Base-by-base conservation (phyloP, 2,888 invertebrate species). In the Hirtodrosophila trivittata region DNA sequence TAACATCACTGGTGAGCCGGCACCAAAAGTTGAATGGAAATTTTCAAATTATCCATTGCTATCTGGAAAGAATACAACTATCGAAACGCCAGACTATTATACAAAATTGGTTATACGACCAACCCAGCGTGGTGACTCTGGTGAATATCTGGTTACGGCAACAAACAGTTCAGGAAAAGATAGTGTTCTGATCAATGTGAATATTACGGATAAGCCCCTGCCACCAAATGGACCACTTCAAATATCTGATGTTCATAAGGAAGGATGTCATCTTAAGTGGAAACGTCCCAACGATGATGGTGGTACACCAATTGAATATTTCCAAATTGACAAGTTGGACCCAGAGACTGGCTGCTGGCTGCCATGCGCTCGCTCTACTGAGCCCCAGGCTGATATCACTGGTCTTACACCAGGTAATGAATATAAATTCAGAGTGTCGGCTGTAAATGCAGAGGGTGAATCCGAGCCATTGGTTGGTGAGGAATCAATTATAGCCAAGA, bases 361-460 rank as follows among this genome's bases (percentile, higher is more conserved):
- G 69, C 97, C 97, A 0, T 96, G 96, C 87, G 96, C 96, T 12
- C 93, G 96, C 70, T 93, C 96, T 8, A 94, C 94, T 33, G 97
- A 97, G 77, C 96, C 96, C 25, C 94, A 93, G 87, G 93, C 95
- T 77, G 96, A 97, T 82, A 95, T 97, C 0, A 95, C 94, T 75
- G 95, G 96, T 35, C 91, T 99, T 74, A 97, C 95, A 69, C 95
- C 97, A 58, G 95, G 97, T 88, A 95, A 97, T 90, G 96, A 98
- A 92, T 99, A 98, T 91, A 96, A 95, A 92, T 99, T 99, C 94
- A 93, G 98, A 58, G 98, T 99, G 3, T 93, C 96, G 3, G 99
- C 99, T 42, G 97, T 98, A 9, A 99, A 99, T 91, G 93, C 96
- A 1, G 98, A 98, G 91, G 99, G 99, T 14, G 97, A 97, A 91